These are phyloP conservation scores for Anguilla pacifica DNA, from an alignment of 2,797 vertebrate species.

Conservation along the genomic window DNA sequence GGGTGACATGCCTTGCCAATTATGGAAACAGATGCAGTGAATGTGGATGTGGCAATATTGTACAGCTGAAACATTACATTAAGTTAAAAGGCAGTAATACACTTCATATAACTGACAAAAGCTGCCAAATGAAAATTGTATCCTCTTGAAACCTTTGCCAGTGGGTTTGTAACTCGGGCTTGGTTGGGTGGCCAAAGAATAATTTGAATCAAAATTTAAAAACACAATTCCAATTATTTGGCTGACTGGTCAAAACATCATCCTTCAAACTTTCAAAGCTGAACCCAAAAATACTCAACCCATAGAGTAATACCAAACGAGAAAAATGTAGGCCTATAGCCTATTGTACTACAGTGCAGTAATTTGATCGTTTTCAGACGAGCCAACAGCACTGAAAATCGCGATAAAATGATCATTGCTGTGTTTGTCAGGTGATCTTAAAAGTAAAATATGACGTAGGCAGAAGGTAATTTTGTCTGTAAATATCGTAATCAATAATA, in stretches of 20 bases:
- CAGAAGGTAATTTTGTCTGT: neutral
- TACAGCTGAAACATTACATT: neutral
- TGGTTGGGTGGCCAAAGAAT: neutral
- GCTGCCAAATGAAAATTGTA: neutral
- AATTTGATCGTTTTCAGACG: neutral
- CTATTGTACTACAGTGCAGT: neutral
- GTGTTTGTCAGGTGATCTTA: neutral
- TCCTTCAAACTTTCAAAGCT: neutral
- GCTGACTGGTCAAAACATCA: neutral
- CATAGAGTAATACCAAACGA: neutral
- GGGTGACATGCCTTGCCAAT: neutral
- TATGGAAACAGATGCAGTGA: neutral
- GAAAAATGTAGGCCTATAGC: neutral
- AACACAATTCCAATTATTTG: neutral
- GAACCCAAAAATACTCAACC: neutral
- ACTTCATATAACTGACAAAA: neutral
- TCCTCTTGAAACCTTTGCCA: neutral
- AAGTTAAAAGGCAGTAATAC: neutral
- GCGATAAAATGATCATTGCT: neutral
- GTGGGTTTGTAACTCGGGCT: neutral
- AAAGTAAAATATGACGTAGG: neutral
- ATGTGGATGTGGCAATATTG: neutral
- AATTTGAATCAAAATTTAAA: neutral
- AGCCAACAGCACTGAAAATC: neutral
- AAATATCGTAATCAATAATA: neutral